These are phyloP conservation scores for Picathartes gymnocephalus DNA, from an alignment of 2,113 vertebrate genomes.

Conservation along the genomic window DNA sequence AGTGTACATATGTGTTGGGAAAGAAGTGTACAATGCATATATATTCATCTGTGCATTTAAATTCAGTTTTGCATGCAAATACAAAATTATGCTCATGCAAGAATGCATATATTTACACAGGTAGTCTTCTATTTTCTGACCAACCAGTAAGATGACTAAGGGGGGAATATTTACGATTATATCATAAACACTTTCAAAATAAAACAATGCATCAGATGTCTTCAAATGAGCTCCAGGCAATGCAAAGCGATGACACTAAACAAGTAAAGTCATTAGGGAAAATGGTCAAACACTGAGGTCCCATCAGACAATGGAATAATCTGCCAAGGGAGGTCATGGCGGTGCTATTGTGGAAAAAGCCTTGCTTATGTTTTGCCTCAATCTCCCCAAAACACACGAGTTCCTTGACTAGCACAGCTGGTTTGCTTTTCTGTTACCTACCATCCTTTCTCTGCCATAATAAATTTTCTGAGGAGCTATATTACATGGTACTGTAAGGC, in stretches of 20 bases:
- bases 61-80: constrained; percentile 17
- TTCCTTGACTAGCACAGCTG: not conserved
- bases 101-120: constrained; percentile 8
- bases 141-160: constrained; percentile 25
- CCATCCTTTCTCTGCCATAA: not conserved
- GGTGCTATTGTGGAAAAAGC: not conserved
- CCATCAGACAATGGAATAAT: constrained; percentile 22
- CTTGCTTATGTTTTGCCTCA: not conserved
- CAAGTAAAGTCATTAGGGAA: not conserved
- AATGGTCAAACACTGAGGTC: constrained; percentile 47
- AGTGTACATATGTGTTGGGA: not conserved
- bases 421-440: not conserved
- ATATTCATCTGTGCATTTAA: not conserved
- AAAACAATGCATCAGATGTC: not conserved
- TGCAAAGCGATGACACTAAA: not conserved
- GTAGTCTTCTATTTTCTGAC: constrained; percentile 47
- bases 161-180: constrained; percentile 6
- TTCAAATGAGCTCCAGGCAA: not conserved
- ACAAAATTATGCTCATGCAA: not conserved
- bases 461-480: not conserved
- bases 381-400: rapidly evolving
- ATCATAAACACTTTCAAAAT: not conserved
- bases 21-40: not conserved
- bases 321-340: constrained; percentile 39
- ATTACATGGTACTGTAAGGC: not conserved